phyloP scores from a whole-genome alignment of 1,140 invertebrate species.

The silkworm (Bombyx mori) region ASM3026992v2 NC_085111.1:1808001-1808500 shows the following conservation, averaged over 20 bases:
- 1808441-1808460: not conserved
- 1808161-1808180: not conserved
- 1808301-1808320: too few relatives aligned
- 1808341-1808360: too few relatives aligned
- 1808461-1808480: too few relatives aligned
- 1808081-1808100: slow-evolving; percentile 55
- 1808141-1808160: not conserved
- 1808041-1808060: slow-evolving; percentile 41
- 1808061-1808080: slow-evolving; percentile 28
- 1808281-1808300: too few relatives aligned
- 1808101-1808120: slow-evolving; percentile 24
- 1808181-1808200: not conserved
- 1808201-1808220: too few relatives aligned
- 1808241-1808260: not conserved
- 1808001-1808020: slow-evolving; percentile 39
- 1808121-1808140: not conserved
- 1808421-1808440: too few relatives aligned
- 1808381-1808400: too few relatives aligned
- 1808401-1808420: too few relatives aligned
- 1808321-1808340: too few relatives aligned
- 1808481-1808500: too few relatives aligned
- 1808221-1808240: not conserved
- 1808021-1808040: slow-evolving; percentile 44
- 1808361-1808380: too few relatives aligned
- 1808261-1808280: too few relatives aligned